Base-by-base conservation (phyloP, 2,888 invertebrate genomes). In the Sturmia bella region DNA sequence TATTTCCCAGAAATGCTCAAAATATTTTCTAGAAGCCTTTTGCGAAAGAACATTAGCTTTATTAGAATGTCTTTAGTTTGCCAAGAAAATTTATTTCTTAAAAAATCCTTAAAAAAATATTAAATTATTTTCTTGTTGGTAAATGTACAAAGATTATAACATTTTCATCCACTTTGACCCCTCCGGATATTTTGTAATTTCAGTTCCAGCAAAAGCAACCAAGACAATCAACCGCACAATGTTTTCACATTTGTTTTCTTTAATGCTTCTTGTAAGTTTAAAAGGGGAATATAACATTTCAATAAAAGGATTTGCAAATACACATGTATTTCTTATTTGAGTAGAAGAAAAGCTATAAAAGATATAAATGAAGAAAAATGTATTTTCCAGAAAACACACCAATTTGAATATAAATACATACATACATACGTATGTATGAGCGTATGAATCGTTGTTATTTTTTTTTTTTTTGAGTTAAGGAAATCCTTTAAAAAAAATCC, bases 251-350 rank as follows among this genome's bases (percentile, higher is more conserved):
- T 74, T 74, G 77, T 82, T 64, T 70, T 74, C 57, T 48, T 43
- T 74, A 79, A 79, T 61, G 64, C 66, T 73, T 32, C 57, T 52
- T 78, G 64, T 72, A 77, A 74, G 77, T 74, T 77, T 57, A 78
- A 74, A 37, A 41, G 52, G 27, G 27, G 56, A 52, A 61, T 73
- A 78, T 78, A 80, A 82, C 81, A 80, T 84, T 83, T 84, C 84
- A 83, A 84, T 83, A 80, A 76, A 81, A 83, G 83, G 81, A 83
- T 79, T 84, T 81, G 54, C 79, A 63, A 76, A 83, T 39, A n/a
- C n/a, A n/a, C n/a, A n/a, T n/a, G n/a, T n/a, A 63, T 75, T 70
- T 74, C 37, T 45, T 69, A 52, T 13, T 50, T 12, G 13, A 69
- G 43, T 17, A 66, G 48, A 64, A 32, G 17, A 37, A 5, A 54